Conservation (phyloP, 2,113 vertebrate genomes). For the Onychostoma macrolepis region DNA sequence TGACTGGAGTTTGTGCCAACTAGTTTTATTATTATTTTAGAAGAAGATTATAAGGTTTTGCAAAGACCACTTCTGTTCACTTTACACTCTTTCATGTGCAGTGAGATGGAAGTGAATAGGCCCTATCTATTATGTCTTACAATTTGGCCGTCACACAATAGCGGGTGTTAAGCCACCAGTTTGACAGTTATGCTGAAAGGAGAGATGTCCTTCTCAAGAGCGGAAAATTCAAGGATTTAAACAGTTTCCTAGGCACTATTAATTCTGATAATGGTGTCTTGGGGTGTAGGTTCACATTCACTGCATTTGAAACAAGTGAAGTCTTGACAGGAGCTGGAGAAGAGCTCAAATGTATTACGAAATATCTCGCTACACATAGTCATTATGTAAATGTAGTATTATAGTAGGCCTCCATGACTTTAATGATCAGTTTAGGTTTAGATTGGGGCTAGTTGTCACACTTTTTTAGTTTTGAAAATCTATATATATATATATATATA, state of each 20-base stretch:
- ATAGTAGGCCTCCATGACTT: neutral
- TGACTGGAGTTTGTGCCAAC: neutral
- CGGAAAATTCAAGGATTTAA: neutral
- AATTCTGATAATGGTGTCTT: neutral
- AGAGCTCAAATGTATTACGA: neutral
- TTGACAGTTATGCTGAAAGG: neutral
- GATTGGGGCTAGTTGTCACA: neutral
- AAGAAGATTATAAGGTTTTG: slow-evolving; percentile 31
- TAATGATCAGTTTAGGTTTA: neutral
- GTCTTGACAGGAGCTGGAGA: neutral
- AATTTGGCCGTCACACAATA: neutral
- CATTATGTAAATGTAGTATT: slow-evolving; percentile 7
- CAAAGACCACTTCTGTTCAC: slow-evolving; percentile 42
- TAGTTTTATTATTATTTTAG: neutral
- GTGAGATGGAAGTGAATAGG: slow-evolving; percentile 46
- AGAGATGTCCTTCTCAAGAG: neutral
- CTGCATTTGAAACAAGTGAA: neutral
- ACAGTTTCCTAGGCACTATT: neutral
- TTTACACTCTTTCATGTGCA: slow-evolving; percentile 47
- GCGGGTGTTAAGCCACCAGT: neutral
- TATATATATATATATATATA: too few species aligned
- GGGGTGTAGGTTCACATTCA: neutral
- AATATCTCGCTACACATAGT: neutral
- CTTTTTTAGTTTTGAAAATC: neutral
- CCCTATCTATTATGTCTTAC: neutral